phyloP scores from a whole-genome alignment of 2,888 invertebrate species.

The Eupithecia subfuscata region DNA sequence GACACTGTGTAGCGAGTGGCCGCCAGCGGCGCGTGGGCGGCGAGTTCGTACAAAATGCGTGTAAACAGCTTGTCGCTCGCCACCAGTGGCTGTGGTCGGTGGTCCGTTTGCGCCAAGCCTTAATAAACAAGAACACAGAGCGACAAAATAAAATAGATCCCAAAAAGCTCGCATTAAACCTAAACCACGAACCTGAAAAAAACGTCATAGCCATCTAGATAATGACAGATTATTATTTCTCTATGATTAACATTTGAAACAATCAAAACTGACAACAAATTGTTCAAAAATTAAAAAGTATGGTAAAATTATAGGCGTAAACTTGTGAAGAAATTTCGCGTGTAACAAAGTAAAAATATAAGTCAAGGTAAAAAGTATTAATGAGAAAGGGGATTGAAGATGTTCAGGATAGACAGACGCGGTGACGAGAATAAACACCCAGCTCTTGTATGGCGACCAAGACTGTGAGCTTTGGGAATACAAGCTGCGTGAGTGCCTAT shows the following conservation, averaged over 20 bases:
- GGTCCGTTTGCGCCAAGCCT: no score
- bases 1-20: no score
- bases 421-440: conserved; percentile 45
- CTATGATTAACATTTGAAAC: conserved; percentile 16
- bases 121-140: no score
- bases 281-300: conserved; percentile 34
- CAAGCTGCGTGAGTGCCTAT: conserved; percentile 63
- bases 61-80: no score
- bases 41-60: no score
- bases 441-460: conserved; percentile 70
- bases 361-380: conserved; percentile 16
- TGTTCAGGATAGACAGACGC: conserved; percentile 52
- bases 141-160: not conserved
- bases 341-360: conserved; percentile 31
- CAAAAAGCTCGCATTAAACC: not conserved
- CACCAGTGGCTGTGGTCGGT: no score
- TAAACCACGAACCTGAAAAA: not conserved
- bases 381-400: conserved; percentile 58
- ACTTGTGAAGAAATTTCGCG: conserved; percentile 36
- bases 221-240: not conserved
- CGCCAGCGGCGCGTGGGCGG: no score
- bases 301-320: not conserved
- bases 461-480: conserved; percentile 65
- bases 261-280: conserved; percentile 28
- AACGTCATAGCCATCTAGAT: conserved; percentile 25